Evolutionary conservation across 1,140 invertebrate species (phyloP).

Genomic region (Nixonia krombeini): DNA sequence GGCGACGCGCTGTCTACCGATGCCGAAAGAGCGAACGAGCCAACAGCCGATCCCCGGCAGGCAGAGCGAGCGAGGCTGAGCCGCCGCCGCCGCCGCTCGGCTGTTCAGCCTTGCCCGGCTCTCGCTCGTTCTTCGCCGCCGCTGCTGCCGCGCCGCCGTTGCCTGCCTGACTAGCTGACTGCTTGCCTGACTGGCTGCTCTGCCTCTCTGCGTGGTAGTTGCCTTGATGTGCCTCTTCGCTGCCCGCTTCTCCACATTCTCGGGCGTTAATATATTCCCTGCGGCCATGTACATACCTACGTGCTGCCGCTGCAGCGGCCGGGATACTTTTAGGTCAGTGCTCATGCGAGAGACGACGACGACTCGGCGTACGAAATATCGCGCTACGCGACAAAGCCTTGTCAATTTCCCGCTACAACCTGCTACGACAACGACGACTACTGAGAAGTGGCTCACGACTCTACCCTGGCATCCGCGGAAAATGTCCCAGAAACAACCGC

Average conservation of each 20-base stretch:
- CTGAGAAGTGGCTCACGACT: too few species aligned
- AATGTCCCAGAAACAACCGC: too few species aligned
- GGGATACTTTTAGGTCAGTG: constrained; percentile 48
- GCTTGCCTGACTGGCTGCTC: constrained; percentile 19
- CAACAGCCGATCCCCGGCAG: constrained; percentile 20
- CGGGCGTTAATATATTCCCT: constrained; percentile 45
- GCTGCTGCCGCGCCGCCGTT: constrained; percentile 16
- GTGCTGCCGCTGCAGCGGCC: constrained; percentile 32
- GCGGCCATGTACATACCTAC: constrained; percentile 47
- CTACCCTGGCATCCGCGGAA: too few species aligned
- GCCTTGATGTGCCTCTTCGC: constrained; percentile 43
- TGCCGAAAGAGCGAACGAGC: constrained; percentile 21
- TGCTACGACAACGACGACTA: too few species aligned
- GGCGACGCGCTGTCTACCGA: constrained; percentile 43
- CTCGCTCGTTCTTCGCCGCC: neutral
- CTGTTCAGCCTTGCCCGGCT: constrained; percentile 6
- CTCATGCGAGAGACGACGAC: constrained; percentile 38
- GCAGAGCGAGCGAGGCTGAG: neutral
- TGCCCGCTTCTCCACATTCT: constrained; percentile 43
- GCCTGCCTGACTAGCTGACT: too few species aligned
- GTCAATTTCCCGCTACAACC: too few species aligned
- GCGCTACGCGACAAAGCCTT: too few species aligned
- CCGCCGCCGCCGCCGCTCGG: neutral
- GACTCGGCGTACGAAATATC: constrained; percentile 43
- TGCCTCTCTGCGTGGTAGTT: constrained; percentile 32